Conservation (phyloP, 1,140 invertebrate genomes). For the Chionoecetes opilio region DNA sequence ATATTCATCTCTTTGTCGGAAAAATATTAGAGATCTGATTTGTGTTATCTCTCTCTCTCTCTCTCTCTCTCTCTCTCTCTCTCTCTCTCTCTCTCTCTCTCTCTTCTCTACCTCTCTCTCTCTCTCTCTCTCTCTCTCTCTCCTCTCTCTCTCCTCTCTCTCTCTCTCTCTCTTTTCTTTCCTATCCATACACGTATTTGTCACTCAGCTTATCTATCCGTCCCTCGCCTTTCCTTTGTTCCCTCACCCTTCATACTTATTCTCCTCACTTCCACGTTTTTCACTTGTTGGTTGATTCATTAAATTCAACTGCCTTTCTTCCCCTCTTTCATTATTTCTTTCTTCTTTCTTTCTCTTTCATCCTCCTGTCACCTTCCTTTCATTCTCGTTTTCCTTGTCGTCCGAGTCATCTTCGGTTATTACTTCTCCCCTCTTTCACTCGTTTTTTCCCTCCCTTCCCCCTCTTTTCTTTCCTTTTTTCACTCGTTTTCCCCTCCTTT, state of each 20-base stretch:
- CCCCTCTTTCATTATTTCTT: too few species aligned
- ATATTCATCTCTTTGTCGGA: too few species aligned
- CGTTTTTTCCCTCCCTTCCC: too few species aligned
- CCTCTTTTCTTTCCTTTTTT: too few species aligned
- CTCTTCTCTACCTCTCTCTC: neutral
- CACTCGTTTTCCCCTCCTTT: too few species aligned
- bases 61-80: too few species aligned
- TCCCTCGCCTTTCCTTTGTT: constrained; percentile 18
- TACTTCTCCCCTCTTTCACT: too few species aligned
- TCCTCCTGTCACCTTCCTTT: neutral
- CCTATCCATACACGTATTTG: neutral
- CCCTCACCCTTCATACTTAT: constrained; percentile 15
- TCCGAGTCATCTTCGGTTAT: too few species aligned
- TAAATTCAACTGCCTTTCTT: neutral
- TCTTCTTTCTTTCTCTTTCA: neutral
- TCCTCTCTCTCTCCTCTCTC: neutral
- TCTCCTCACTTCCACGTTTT: constrained; percentile 14
- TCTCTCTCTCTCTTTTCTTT: neutral
- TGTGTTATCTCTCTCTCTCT: too few species aligned
- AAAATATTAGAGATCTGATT: too few species aligned
- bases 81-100: too few species aligned
- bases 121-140: neutral
- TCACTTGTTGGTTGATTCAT: constrained; percentile 29
- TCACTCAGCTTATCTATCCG: neutral
- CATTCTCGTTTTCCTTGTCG: too few species aligned